phyloP scores from a whole-genome alignment of 37 sponge, comb jelly and placozoan genomes.

The Tethya wilhelma region DNA sequence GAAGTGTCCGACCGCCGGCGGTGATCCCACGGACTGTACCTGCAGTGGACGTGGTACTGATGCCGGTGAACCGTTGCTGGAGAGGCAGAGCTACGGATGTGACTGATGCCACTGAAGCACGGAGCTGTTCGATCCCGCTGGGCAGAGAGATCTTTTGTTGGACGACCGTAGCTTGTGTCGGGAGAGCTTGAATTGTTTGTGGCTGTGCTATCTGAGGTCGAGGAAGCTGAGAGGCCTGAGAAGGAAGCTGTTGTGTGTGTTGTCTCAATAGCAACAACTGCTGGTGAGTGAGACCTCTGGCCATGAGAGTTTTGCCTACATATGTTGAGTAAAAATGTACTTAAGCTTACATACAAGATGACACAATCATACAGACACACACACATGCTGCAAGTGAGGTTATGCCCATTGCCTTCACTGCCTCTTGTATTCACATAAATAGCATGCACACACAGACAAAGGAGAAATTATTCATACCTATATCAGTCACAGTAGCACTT shows the following conservation, averaged over 20 bases:
- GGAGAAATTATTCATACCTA: conserved; percentile 7
- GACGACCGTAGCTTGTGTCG: conserved; percentile 5
- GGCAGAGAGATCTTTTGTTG: conserved; percentile 36
- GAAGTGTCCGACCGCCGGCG: conserved; percentile 27
- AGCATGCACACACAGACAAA: neutral
- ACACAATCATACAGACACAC: neutral
- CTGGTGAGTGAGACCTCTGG: conserved; percentile 39
- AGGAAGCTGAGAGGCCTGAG: neutral
- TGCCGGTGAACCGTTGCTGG: conserved; percentile 32
- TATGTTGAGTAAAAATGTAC: no score
- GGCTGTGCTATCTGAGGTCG: neutral
- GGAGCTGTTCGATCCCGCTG: conserved; percentile 52
- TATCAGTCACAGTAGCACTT: conserved; percentile 4
- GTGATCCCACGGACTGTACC: conserved; percentile 9
- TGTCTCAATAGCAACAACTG: conserved; percentile 57
- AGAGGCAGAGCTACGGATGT: conserved; percentile 17
- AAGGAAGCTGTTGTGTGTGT: conserved; percentile 4
- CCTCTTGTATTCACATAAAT: neutral
- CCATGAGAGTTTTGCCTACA: conserved; percentile 34
- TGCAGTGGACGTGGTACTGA: conserved; percentile 7
- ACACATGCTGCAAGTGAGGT: neutral
- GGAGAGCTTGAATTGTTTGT: neutral
- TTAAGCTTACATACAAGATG: neutral
- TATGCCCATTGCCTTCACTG: neutral
- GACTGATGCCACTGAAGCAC: conserved; percentile 26